Percentiles rank a stretch among this genome's conserved stretches.
Conservation (phyloP, 2,113 vertebrate species). For the Phycodurus eques region DNA sequence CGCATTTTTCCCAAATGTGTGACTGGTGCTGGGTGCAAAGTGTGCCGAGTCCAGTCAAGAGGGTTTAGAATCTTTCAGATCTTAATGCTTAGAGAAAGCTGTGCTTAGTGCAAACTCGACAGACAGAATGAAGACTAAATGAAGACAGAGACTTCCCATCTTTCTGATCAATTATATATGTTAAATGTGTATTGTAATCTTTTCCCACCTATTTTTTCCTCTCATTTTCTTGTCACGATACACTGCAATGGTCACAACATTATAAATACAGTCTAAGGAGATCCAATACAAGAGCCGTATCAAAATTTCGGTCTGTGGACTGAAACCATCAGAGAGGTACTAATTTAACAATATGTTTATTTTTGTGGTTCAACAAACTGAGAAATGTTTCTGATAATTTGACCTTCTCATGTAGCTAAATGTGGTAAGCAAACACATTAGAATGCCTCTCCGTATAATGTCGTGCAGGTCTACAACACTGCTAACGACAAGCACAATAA, state of each 20-base stretch:
- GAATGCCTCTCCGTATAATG: background rate
- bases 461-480: background rate
- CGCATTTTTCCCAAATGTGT: conserved; percentile 65
- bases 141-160: background rate
- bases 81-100: conserved; percentile 14
- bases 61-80: conserved; percentile 24
- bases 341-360: too few relatives aligned
- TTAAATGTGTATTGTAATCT: background rate
- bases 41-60: conserved; percentile 25
- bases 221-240: too few relatives aligned
- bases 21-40: conserved; percentile 50
- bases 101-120: background rate
- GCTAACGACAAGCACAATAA: background rate
- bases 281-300: too few relatives aligned
- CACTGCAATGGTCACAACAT: too few relatives aligned
- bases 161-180: background rate
- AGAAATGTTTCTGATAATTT: background rate
- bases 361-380: background rate
- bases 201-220: background rate
- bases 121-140: background rate
- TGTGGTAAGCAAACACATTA: background rate
- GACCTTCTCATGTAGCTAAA: background rate
- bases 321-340: too few relatives aligned
- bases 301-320: too few relatives aligned
- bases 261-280: too few relatives aligned